phyloP scores from a whole-genome alignment of 2,113 vertebrate genomes.

The Cryptomyrus ogoouensis region DNA sequence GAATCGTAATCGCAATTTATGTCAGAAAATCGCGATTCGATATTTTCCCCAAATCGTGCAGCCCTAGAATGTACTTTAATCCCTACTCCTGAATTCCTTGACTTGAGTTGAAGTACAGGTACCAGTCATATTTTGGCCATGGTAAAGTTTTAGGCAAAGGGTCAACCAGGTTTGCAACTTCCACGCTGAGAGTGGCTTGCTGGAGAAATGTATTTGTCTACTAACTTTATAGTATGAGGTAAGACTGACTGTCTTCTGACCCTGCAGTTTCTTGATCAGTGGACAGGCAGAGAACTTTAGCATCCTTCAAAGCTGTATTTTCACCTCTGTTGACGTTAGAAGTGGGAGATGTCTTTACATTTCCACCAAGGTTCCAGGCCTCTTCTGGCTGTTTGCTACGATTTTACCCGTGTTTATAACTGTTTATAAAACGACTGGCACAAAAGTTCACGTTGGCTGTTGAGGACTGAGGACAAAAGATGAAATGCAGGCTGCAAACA shows the following conservation, averaged over 20 bases:
- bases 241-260: background rate
- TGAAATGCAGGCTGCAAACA: background rate
- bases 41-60: no score
- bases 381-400: background rate
- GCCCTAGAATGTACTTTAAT: background rate
- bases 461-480: background rate
- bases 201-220: background rate
- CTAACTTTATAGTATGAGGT: background rate
- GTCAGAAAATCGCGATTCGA: no score
- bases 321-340: background rate
- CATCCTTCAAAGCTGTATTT: background rate
- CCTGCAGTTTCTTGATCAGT: background rate
- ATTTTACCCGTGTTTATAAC: background rate
- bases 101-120: background rate
- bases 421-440: background rate
- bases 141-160: background rate
- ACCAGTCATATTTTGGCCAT: background rate
- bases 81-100: background rate
- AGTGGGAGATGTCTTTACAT: background rate
- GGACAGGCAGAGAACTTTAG: background rate
- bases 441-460: background rate
- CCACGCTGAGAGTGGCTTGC: background rate
- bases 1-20: no score
- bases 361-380: background rate
- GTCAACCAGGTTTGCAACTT: background rate